A percentile compares a stretch with the other conserved stretches of the same genome.
Evolutionary conservation across 1,140 invertebrate species (phyloP).

Genomic region (Caenorhabditis inopinata): DNA sequence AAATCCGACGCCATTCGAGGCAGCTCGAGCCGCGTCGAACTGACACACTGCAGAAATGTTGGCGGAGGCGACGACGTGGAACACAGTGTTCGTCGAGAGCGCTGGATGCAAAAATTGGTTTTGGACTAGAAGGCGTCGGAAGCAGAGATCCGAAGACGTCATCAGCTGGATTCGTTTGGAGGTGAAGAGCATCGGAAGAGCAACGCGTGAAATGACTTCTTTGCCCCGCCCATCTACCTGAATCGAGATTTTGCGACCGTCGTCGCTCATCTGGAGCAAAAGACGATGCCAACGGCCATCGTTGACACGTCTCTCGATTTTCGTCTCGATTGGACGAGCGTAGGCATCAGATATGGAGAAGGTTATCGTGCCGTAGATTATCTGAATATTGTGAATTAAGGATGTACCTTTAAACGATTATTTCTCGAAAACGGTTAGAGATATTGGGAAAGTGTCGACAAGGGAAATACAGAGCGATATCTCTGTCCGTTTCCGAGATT

Average conservation of each 20-base stretch:
- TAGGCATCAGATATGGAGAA: neutral
- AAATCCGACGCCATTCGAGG: neutral
- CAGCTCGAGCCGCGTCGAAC: neutral
- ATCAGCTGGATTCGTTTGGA: neutral
- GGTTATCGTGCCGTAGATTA: neutral
- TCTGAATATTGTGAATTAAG: neutral
- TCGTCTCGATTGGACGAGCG: neutral
- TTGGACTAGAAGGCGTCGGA: neutral
- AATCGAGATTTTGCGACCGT: neutral
- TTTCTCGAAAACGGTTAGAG: neutral
- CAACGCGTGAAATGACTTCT: neutral
- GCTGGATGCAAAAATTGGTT: neutral
- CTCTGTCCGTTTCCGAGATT: too few relatives aligned
- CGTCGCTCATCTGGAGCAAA: neutral
- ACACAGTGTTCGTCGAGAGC: neutral
- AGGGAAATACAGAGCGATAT: too few relatives aligned
- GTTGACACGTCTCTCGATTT: slow-evolving; percentile 10
- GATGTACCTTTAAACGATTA: too few relatives aligned
- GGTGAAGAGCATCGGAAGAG: neutral
- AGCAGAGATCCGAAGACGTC: neutral
- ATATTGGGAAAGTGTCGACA: too few relatives aligned
- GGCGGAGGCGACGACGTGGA: neutral
- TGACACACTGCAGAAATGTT: neutral
- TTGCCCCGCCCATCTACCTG: neutral
- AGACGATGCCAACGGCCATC: slow-evolving; percentile 14